These are phyloP conservation scores for Agriopis marginaria DNA, from an alignment of 2,888 invertebrate species.

Conservation along the genomic window DNA sequence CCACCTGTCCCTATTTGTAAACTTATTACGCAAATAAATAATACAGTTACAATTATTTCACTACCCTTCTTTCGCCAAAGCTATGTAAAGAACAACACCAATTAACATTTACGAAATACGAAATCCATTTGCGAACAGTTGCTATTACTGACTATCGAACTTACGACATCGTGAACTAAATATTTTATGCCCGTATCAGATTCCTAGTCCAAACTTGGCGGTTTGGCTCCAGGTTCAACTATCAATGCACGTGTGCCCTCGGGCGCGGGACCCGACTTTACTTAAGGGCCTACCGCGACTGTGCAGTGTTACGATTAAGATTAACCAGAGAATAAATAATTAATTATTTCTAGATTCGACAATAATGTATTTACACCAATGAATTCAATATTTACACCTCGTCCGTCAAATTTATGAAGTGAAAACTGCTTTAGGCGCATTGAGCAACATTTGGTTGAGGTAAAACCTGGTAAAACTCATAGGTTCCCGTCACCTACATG, in stretches of 20 bases:
- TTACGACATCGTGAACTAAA: constrained; percentile 21
- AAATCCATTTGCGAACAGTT: constrained; percentile 13
- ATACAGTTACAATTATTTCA: neutral
- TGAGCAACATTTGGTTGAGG: too few species aligned
- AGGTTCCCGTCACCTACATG: too few species aligned
- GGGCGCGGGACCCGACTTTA: constrained; percentile 48
- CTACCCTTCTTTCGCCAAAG: neutral
- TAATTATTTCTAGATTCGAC: neutral
- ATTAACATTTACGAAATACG: neutral
- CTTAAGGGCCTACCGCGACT: constrained; percentile 55
- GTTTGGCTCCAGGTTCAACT: constrained; percentile 34
- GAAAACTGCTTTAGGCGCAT: too few species aligned
- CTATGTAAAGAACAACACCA: neutral
- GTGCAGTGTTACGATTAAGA: neutral
- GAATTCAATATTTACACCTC: too few species aligned
- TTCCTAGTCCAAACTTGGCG: constrained; percentile 29
- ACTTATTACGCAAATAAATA: too few species aligned
- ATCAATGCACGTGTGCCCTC: constrained; percentile 49
- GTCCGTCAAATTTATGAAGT: too few species aligned
- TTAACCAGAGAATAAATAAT: neutral
- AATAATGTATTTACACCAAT: neutral
- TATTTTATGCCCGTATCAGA: constrained; percentile 27
- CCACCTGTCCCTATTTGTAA: too few species aligned
- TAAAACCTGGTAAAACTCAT: too few species aligned
- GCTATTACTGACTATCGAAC: constrained; percentile 5